Conservation (phyloP, 92 coral and sea anemone genomes). For the Scolanthus callimorphus region DNA sequence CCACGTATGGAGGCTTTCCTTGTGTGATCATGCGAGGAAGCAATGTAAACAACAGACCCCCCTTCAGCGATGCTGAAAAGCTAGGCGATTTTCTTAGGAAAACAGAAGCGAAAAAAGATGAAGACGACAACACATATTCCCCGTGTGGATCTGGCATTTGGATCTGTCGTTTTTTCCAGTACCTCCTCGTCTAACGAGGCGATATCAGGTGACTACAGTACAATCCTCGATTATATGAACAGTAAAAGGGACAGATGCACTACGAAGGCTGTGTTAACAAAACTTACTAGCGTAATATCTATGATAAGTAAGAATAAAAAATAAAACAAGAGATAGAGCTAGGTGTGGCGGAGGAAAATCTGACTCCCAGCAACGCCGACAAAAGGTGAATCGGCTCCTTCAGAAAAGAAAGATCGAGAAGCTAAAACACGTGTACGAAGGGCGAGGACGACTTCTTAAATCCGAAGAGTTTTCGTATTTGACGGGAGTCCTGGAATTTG, state of each 20-base stretch:
- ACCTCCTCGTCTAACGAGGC: too few relatives aligned
- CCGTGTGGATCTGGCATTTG: conserved; percentile 7
- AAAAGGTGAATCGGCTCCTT: too few relatives aligned
- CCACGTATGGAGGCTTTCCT: conserved; percentile 32
- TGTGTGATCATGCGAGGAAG: conserved; percentile 30
- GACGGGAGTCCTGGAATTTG: conserved; percentile 49
- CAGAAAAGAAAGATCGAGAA: too few relatives aligned
- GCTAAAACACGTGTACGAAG: conserved; percentile 44
- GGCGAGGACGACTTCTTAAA: conserved; percentile 45
- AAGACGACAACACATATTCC: conserved; percentile 12
- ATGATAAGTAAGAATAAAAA: not conserved
- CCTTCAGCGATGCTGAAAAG: conserved; percentile 32
- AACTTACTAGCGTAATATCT: conserved; percentile 11
- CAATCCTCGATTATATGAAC: conserved; percentile 3
- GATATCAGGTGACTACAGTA: too few relatives aligned
- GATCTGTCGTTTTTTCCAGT: too few relatives aligned
- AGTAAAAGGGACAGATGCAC: conserved; percentile 13
- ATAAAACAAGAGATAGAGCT: conserved; percentile 6
- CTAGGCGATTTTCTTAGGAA: conserved; percentile 30
- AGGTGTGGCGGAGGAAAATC: conserved; percentile 25
- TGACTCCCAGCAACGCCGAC: conserved; percentile 26
- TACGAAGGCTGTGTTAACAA: conserved; percentile 8
- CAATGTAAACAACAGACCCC: conserved; percentile 15
- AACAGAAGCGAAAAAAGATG: conserved; percentile 22
- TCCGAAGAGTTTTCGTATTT: conserved; percentile 61